These are phyloP conservation scores for Hydrolagus colliei DNA, from an alignment of 2,797 vertebrate species.

Conservation along the genomic window DNA sequence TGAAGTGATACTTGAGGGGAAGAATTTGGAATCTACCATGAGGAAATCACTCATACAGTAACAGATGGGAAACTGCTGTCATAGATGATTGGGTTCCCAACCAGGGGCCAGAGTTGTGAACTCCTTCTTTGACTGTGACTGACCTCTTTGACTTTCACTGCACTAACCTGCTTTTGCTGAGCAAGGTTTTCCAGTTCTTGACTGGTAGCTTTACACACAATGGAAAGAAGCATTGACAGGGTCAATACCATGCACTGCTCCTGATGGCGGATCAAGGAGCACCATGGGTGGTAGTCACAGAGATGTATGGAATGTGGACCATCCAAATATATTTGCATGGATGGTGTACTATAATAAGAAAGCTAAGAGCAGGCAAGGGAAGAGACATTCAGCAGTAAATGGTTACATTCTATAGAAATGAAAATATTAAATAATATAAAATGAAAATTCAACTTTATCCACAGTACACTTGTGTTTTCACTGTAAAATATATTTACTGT, in stretches of 20 bases:
- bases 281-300: neutral
- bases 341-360: neutral
- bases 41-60: neutral
- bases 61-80: neutral
- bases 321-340: too few species aligned
- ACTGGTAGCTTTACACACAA: neutral
- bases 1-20: too few species aligned
- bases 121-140: too few species aligned
- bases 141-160: neutral
- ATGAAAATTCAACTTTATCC: neutral
- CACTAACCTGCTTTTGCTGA: neutral
- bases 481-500: too few species aligned
- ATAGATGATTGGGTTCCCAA: neutral
- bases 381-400: neutral
- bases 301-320: neutral
- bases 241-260: too few species aligned
- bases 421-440: constrained; percentile 8
- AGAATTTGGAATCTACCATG: neutral
- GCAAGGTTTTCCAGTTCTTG: neutral
- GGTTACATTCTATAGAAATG: neutral
- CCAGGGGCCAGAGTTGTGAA: neutral
- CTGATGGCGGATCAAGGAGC: neutral
- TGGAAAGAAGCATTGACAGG: neutral
- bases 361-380: neutral
- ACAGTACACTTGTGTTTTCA: neutral